Evolutionary conservation across 1,140 invertebrate species (phyloP).

Genomic region (Chironomus striatipennis): DNA sequence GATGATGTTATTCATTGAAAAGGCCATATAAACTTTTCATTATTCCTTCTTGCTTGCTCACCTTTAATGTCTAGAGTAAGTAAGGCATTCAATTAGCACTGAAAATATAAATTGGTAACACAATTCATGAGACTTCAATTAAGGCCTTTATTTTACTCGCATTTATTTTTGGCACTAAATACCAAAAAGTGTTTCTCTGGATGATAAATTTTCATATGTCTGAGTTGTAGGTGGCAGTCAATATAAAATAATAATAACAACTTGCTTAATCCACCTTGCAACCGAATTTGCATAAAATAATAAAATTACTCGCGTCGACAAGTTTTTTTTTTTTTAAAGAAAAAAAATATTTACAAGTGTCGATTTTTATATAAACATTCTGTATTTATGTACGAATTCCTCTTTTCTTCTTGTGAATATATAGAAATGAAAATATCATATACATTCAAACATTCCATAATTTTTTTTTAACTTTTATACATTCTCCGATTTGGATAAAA

Average conservation of each 20-base stretch:
- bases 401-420: constrained; percentile 4
- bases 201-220: neutral
- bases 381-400: neutral
- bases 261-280: neutral
- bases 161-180: too few relatives aligned
- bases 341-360: constrained; percentile 10
- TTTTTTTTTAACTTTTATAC: neutral
- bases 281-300: neutral
- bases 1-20: neutral
- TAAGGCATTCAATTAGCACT: neutral
- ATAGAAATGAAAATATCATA: neutral
- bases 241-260: neutral
- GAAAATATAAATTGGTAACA: neutral
- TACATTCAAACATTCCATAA: neutral
- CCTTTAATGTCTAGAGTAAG: too few relatives aligned
- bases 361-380: neutral
- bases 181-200: neutral
- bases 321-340: too few relatives aligned
- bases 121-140: neutral
- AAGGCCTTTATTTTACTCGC: neutral
- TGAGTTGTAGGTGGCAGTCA: neutral
- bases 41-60: too few relatives aligned
- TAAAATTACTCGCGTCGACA: neutral
- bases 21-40: neutral
- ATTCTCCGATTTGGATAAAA: constrained; percentile 8